Base-by-base conservation (phyloP, 1,140 invertebrate genomes). In the Calephelis nemesis region DNA sequence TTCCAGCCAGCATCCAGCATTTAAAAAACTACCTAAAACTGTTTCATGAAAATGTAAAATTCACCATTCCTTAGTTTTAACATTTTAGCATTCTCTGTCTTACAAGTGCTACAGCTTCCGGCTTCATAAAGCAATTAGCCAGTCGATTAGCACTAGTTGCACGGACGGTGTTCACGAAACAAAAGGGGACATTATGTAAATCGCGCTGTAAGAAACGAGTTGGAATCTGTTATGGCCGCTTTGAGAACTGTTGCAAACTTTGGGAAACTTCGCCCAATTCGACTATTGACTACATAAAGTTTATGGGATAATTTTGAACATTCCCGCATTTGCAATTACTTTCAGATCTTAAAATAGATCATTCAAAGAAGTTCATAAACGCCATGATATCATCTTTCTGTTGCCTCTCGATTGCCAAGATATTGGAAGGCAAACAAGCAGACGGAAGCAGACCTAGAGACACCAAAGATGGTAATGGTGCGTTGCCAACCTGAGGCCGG, bases 141-240 rank as follows among this genome's bases (percentile, higher is more conserved):
- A 67, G 52, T 73, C 47, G 68, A 62, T 73, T 70, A 62, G 71
- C 63, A 45, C 64, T 67, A 73, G 68, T 70, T 70, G 72, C 52
- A 58, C 52, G 52, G 52, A 10, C 12, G 52, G 7, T 58, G 54
- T 50, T 65, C 50, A 60, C 39, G 19, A 65, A 13, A 74, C 65
- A 62, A 70, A 62, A 49, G 68, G 0, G 48, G 40, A 69, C 74
- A 73, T 77, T 72, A 75, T 75, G 74, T 65, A 71, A 73, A 75
- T 75, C 71, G 15, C 42, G 62, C n/a, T 48, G 47, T 45, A 64
- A 30, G 66, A 65, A 73, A 73, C 50, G 69, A 70, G 68, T 73
- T 70, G 65, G 65, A 65, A 70, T 73, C 62, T 48, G 58, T 70
- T 70, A 70, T 64, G 67, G 68, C 47, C 40, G 62, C 52, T 63